Base-by-base conservation (phyloP, 2,888 invertebrate species). In the Gerris lacustris region DNA sequence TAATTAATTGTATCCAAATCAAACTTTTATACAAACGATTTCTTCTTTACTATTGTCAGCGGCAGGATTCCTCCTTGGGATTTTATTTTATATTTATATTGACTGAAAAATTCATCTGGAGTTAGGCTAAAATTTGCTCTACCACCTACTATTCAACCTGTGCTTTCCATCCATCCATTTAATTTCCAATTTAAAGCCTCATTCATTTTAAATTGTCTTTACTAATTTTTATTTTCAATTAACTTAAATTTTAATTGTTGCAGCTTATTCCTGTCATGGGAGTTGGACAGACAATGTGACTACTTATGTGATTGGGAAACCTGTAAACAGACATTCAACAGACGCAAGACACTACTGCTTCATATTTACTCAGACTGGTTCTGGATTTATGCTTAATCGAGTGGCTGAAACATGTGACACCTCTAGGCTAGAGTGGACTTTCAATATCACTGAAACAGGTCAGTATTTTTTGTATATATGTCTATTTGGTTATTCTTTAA, bases 281-380 rank as follows among this genome's bases (percentile, higher is more conserved):
- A 74, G 74, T 63, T 76, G 76, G 76, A 55, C 67, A 31, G 76
- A 75, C 45, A 75, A 76, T 69, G 64, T 62, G 4, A 76, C 76
- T 17, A 76, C 74, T 7, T 76, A 74, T 63, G 72, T 76, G 17
- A 74, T 76, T 6, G 75, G 74, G 7, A 75, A 75, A 18, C 76
- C 76, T 18, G 74, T 74, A 6, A 75, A 72, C 69, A 73, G 76
- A 9, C 74, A 75, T 64, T 76, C 76, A 6, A 75, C 74, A 44
- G 76, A 76, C 72, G 74, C 75, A 6, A 72, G 73, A 66, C 74
- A 75, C 55, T 76, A 76, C 67, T 76, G 76, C 67, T 75, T 76
- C 66, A 73, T 76, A 9, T 73, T 76, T 47, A 76, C 66, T 44
- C 75, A 74, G 70, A 70, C 70, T 73, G 66, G 63, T 72, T 18